Base-by-base conservation (phyloP, 2,888 invertebrate species). In the Ariolimax columbianus region DNA sequence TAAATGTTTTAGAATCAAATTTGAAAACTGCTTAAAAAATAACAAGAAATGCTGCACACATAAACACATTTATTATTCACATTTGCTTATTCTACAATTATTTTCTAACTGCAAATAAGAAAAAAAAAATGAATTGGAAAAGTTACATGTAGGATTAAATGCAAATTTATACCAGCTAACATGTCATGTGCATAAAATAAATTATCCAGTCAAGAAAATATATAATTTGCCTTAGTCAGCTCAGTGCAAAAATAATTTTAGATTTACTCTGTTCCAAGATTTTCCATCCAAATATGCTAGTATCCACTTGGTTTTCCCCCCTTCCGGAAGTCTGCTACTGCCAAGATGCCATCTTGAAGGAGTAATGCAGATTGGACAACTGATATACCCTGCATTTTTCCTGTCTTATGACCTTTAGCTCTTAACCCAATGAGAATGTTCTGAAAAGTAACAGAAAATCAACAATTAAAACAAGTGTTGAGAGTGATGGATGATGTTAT, bases 251-350 rank as follows among this genome's bases (percentile, higher is more conserved):
- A n/a, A n/a, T 6, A 63, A 6, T n/a, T 23, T 26, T n/a, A 63
- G n/a, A 63, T 63, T 63, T 4, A 63, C 59, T 63, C 7, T 26
- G 59, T 23, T n/a, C n/a, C 17, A n/a, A 14, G 59, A n/a, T n/a
- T n/a, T 63, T 63, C 3, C n/a, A 63, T 51, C 33, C 7, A 26
- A 19, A 4, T 36, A n/a, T 33, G 36, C 66, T 68, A 85, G 63
- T 59, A 81, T 80, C 85, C 85, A 73, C 77, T 81, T 38, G 85
- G 85, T 63, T 51, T 40, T 47, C 85, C 85, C 23, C 81, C 85
- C 47, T 85, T 85, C 4, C 85, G 75, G 47, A 51, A 85, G 68
- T 85, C 85, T 40, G 81, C 77, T 14, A 77, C 66, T 9, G 51
- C 85, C 11, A 81, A 38, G 33, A 85, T 72, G 23, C 68, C 75